phyloP scores from a whole-genome alignment of 2,888 invertebrate genomes.

The Zaprionus lineosus region DNA sequence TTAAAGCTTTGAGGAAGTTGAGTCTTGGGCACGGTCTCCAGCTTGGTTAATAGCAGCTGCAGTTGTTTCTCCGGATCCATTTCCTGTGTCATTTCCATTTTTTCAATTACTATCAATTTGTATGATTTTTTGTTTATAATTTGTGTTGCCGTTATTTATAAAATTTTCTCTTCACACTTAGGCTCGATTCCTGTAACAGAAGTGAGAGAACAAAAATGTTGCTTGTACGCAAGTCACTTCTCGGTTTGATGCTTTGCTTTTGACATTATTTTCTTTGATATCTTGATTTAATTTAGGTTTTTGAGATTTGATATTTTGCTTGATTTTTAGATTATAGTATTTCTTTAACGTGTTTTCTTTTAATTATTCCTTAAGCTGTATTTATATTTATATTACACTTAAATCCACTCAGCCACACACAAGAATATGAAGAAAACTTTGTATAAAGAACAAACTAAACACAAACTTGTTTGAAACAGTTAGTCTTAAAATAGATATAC shows the following conservation, averaged over 20 bases:
- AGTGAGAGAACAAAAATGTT: conserved; percentile 76
- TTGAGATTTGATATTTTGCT: no score
- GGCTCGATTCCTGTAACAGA: conserved; percentile 73
- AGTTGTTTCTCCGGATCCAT: conserved; percentile 37
- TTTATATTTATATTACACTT: no score
- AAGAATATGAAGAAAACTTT: conserved; percentile 13
- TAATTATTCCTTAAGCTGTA: no score
- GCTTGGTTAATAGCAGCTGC: conserved; percentile 40
- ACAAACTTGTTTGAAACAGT: conserved; percentile 8
- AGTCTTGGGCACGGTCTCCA: conserved; percentile 27
- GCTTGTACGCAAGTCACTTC: conserved; percentile 59
- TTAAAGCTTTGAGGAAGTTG: conserved; percentile 47
- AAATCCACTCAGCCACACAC: conserved; percentile 41
- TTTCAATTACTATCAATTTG: neutral
- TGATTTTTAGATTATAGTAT: no score
- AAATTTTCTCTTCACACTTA: no score
- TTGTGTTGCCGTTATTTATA: no score
- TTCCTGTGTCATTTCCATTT: conserved; percentile 26
- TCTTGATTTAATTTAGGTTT: neutral
- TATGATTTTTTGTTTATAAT: conserved; percentile 16
- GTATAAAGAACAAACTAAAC: conserved; percentile 25
- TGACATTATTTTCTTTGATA: conserved; percentile 48
- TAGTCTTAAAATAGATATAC: conserved; percentile 12
- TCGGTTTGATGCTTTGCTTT: conserved; percentile 20
- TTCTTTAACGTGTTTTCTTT: no score